phyloP scores from a whole-genome alignment of 2,113 vertebrate species.

The Atherinomorus stipes region DNA sequence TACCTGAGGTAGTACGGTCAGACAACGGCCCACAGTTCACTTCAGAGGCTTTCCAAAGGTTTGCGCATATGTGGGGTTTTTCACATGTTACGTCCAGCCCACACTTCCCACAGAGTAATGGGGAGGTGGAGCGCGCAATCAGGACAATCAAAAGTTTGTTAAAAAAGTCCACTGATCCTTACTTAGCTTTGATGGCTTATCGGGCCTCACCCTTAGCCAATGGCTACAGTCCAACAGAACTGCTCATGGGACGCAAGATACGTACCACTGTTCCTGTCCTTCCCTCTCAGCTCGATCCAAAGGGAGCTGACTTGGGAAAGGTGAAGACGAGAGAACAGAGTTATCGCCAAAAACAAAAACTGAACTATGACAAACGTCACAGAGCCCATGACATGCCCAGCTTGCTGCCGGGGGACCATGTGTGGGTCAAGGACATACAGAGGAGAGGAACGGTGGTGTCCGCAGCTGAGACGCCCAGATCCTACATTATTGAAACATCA shows the following conservation, averaged over 20 bases:
- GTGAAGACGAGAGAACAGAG: no score
- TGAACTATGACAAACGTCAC: no score
- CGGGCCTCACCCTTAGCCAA: background rate
- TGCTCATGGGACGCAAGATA: background rate
- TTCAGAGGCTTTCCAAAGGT: background rate
- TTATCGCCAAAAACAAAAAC: no score
- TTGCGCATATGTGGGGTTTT: background rate
- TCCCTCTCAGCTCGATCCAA: no score
- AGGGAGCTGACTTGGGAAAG: no score
- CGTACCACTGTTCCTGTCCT: no score
- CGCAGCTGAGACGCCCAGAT: background rate
- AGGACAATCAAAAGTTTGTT: background rate
- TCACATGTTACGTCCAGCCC: no score
- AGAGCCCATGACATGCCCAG: no score
- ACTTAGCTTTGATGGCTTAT: no score
- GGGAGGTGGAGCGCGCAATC: background rate
- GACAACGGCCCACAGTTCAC: background rate
- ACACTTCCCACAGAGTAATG: background rate
- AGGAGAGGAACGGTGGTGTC: background rate
- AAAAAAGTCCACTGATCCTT: no score
- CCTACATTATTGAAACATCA: background rate
- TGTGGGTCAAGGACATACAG: background rate
- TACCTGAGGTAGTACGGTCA: no score
- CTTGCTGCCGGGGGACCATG: background rate
- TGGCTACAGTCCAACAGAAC: background rate